Conservation (phyloP, 2,797 vertebrate species). For the Coendou prehensilis region DNA sequence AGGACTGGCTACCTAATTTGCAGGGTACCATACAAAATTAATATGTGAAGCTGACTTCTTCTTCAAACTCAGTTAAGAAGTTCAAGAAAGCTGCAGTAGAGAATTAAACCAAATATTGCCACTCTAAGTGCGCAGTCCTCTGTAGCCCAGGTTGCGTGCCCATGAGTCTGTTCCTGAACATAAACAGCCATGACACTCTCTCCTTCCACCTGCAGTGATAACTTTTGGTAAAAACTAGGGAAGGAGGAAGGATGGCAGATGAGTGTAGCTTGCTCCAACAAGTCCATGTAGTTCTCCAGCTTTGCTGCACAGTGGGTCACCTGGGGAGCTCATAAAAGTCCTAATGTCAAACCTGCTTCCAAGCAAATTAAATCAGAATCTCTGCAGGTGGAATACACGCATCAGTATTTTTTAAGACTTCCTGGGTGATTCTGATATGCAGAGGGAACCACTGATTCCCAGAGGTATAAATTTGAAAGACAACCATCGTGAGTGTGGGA, state of each 20-base stretch:
- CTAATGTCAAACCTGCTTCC: not conserved
- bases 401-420: not conserved
- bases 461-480: constrained; percentile 47
- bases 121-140: not conserved
- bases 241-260: not conserved
- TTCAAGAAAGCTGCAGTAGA: not conserved
- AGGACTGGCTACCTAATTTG: not conserved
- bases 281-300: not conserved
- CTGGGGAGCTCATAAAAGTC: not conserved
- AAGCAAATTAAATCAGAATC: constrained; percentile 12
- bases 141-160: not conserved
- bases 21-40: not conserved
- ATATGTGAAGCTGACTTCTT: not conserved
- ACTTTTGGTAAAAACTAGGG: not conserved
- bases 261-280: not conserved
- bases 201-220: not conserved
- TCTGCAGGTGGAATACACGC: not conserved
- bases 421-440: not conserved
- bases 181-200: not conserved
- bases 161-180: not conserved
- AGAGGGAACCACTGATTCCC: constrained; percentile 30
- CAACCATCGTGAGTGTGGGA: not conserved
- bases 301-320: not conserved
- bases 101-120: not conserved
- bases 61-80: not conserved